Conservation (phyloP, 2,888 invertebrate species). For the Cheiracanthium punctorium region DNA sequence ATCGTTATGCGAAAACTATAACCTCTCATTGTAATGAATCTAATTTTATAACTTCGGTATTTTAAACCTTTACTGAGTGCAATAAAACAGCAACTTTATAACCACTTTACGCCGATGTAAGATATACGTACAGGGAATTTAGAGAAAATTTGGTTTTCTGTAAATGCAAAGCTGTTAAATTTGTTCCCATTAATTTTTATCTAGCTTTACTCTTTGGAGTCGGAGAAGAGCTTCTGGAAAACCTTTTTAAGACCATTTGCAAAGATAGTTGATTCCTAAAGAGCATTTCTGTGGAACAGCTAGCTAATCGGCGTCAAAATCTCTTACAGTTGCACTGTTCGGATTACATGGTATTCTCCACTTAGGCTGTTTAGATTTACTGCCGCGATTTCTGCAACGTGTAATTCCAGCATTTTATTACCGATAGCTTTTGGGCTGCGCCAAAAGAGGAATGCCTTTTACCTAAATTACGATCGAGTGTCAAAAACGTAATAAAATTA, state of each 20-base stretch:
- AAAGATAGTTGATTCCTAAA: background rate
- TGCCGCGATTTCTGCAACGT: conserved; percentile 54
- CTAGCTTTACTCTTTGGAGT: background rate
- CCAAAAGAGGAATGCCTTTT: conserved; percentile 60
- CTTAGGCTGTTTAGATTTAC: conserved; percentile 51
- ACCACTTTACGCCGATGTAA: too few species aligned
- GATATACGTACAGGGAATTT: too few species aligned
- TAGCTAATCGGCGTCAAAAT: background rate
- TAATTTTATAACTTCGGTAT: too few species aligned
- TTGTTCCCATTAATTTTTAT: background rate
- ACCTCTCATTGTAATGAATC: too few species aligned
- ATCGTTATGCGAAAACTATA: too few species aligned
- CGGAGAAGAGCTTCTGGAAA: background rate
- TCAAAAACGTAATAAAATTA: conserved; percentile 63
- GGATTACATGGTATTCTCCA: conserved; percentile 35
- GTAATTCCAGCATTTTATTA: conserved; percentile 64
- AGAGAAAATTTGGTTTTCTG: too few species aligned
- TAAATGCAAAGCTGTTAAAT: too few species aligned
- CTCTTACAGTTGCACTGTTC: conserved; percentile 9
- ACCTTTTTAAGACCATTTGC: conserved; percentile 9
- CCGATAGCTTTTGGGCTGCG: conserved; percentile 52
- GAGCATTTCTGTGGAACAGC: background rate
- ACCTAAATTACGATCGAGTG: conserved; percentile 67
- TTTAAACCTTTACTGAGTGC: too few species aligned
- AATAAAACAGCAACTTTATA: too few species aligned